phyloP scores from a whole-genome alignment of 2,113 vertebrate genomes.

The Triplophysa rosa region DNA sequence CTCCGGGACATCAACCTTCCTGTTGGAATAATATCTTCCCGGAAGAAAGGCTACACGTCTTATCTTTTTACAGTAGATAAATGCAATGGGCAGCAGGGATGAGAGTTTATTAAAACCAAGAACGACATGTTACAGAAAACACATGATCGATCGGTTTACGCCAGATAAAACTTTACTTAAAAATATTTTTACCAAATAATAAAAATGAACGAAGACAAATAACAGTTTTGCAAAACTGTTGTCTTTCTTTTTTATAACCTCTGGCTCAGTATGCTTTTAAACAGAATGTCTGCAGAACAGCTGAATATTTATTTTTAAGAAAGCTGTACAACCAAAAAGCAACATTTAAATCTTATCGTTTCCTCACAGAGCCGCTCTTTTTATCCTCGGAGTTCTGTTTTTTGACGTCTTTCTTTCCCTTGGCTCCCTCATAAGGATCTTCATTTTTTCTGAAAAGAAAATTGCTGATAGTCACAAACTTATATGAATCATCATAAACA shows the following conservation, averaged over 20 bases:
- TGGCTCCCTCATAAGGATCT: slow-evolving; percentile 81
- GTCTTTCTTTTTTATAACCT: background rate
- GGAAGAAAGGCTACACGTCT: background rate
- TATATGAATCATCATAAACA: background rate
- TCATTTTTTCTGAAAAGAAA: slow-evolving; percentile 79
- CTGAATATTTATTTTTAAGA: background rate
- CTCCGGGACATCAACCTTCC: slow-evolving; percentile 19
- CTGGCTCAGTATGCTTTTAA: slow-evolving; percentile 16
- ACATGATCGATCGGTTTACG: background rate
- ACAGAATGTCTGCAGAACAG: background rate
- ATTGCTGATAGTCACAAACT: background rate
- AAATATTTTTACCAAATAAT: background rate
- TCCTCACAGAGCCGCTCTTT: slow-evolving; percentile 80
- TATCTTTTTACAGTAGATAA: slow-evolving; percentile 7
- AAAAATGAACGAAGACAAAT: background rate
- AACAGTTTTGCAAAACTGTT: background rate
- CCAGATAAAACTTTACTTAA: background rate
- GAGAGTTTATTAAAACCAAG: slow-evolving; percentile 3
- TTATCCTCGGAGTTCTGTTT: slow-evolving; percentile 84
- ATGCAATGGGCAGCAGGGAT: background rate
- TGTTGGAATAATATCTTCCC: background rate
- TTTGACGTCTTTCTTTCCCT: slow-evolving; percentile 82
- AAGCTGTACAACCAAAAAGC: slow-evolving; percentile 16
- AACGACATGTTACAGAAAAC: background rate
- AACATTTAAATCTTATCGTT: slow-evolving; percentile 75